A percentile compares a stretch with the other conserved stretches of the same genome.
phyloP scores from a whole-genome alignment of 23 tunicate genomes.

The Oikopleura dioica region DNA sequence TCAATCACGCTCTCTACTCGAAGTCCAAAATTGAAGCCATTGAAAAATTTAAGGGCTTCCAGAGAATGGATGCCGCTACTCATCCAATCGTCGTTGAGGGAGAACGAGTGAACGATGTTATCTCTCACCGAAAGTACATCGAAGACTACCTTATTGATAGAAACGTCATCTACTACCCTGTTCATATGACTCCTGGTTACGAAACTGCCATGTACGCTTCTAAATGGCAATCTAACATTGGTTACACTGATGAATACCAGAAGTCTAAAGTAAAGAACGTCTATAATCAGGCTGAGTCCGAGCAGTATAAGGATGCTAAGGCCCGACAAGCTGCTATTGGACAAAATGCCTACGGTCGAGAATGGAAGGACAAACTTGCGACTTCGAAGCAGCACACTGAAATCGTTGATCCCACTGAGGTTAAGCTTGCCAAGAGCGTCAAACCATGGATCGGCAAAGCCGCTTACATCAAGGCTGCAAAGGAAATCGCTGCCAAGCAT shows the following conservation, averaged over 20 bases:
- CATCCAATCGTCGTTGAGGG: constrained; percentile 24
- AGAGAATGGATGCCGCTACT: constrained; percentile 23
- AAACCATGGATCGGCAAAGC: constrained; percentile 8
- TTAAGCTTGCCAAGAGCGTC: background rate
- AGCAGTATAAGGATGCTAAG: background rate
- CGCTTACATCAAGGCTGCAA: background rate
- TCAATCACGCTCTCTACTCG: constrained; percentile 3
- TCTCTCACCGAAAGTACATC: constrained; percentile 51
- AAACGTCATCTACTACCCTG: constrained; percentile 80
- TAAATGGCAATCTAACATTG: constrained; percentile 9
- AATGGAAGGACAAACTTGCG: background rate
- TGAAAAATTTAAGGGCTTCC: constrained; percentile 26
- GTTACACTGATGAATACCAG: background rate
- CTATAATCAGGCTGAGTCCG: background rate
- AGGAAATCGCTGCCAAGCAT: background rate
- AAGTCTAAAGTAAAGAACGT: background rate
- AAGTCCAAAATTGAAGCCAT: constrained; percentile 2
- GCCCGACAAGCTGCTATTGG: background rate
- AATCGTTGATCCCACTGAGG: constrained; percentile 7
- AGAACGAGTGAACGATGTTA: constrained; percentile 13
- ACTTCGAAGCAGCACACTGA: constrained; percentile 6
- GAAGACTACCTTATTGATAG: constrained; percentile 91
- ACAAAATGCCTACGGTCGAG: background rate
- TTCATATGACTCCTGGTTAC: constrained; percentile 77
- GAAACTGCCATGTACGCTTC: constrained; percentile 42